A percentile compares a stretch with the other conserved stretches of the same genome.
These are phyloP conservation scores for Epinotia demarniana DNA, from an alignment of 2,888 invertebrate species.

Conservation along the genomic window DNA sequence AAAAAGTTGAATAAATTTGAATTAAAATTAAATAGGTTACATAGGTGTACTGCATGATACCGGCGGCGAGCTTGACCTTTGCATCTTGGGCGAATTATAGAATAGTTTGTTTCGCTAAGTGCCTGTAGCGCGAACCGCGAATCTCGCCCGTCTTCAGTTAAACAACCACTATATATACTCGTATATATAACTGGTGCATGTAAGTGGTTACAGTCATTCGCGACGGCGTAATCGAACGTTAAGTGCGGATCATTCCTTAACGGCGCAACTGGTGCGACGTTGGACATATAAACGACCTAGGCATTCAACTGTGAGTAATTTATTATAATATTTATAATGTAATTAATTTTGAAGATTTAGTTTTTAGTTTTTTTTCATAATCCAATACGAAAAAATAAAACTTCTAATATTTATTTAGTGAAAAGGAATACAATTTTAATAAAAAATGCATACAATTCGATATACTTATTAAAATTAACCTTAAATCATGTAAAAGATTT, in stretches of 20 bases:
- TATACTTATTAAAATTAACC: too few species aligned
- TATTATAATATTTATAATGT: background rate
- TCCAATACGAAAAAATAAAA: too few species aligned
- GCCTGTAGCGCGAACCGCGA: slow-evolving; percentile 4
- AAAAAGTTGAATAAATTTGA: too few species aligned
- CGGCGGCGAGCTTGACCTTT: background rate
- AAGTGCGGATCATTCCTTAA: slow-evolving; percentile 22
- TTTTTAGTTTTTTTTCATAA: background rate
- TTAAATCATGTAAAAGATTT: background rate
- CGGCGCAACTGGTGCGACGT: slow-evolving; percentile 5
- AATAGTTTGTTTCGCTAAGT: background rate
- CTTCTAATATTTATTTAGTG: too few species aligned
- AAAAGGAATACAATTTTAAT: too few species aligned
- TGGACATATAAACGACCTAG: background rate
- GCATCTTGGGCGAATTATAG: slow-evolving; percentile 14
- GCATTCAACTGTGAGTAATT: slow-evolving; percentile 28
- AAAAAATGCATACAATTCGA: background rate
- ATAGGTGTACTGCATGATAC: too few species aligned
- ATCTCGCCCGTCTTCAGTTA: slow-evolving; percentile 22
- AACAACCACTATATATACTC: slow-evolving; percentile 26
- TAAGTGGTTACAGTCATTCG: slow-evolving; percentile 54
- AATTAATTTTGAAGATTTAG: background rate
- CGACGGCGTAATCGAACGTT: slow-evolving; percentile 52
- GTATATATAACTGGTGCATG: slow-evolving; percentile 55
- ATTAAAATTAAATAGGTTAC: too few species aligned